A percentile compares a stretch with the other conserved stretches of the same genome.
Evolutionary conservation across 1,140 invertebrate species (phyloP).

Genomic region (Pteromalus puparum): DNA sequence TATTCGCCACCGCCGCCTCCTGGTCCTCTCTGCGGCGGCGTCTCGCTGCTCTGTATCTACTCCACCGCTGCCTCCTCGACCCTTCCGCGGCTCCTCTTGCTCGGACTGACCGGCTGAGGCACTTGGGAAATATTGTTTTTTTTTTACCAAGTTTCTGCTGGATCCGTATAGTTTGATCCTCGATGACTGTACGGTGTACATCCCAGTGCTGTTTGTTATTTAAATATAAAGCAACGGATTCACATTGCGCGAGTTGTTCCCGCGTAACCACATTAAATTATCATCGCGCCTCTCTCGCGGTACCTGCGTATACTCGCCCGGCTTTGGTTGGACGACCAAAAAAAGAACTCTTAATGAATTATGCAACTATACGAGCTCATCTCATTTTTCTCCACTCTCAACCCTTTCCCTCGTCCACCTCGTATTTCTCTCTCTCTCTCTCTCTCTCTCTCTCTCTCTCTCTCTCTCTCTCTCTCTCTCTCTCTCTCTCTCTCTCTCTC

Average conservation of each 20-base stretch:
- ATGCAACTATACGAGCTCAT: neutral
- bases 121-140: neutral
- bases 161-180: neutral
- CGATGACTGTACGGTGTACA: neutral
- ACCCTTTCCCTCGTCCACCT: neutral
- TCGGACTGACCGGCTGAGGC: neutral
- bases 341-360: neutral
- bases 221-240: neutral
- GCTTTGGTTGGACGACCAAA: neutral
- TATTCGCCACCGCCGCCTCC: constrained; percentile 46
- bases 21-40: constrained; percentile 51
- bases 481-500: no score
- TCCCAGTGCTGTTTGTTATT: neutral
- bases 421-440: no score
- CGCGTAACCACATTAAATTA: neutral
- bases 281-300: neutral
- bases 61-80: neutral
- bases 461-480: no score
- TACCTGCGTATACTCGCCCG: neutral
- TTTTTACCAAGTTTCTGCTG: neutral
- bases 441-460: no score
- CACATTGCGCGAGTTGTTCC: no score
- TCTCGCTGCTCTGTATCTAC: constrained; percentile 33
- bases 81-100: neutral
- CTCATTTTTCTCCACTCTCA: neutral